Evolutionary conservation across 2,888 invertebrate genomes (phyloP).

Genomic region (Sympetrum striolatum): DNA sequence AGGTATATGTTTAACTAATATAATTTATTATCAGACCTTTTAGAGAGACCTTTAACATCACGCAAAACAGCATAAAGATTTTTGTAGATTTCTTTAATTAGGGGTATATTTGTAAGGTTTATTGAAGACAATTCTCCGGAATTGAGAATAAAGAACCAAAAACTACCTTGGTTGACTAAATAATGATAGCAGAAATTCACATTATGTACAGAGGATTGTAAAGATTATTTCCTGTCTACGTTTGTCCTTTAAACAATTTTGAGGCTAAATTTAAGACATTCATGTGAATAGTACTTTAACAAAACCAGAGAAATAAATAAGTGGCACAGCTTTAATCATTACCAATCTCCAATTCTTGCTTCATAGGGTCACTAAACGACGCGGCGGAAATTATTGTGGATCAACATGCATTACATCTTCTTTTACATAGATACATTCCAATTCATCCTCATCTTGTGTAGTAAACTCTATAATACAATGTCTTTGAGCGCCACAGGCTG

Average conservation of each 20-base stretch:
- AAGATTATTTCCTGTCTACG: background rate
- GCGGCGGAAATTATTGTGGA: background rate
- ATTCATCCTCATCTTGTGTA: conserved; percentile 73
- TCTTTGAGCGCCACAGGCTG: conserved; percentile 98
- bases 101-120: background rate
- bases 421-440: background rate
- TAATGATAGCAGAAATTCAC: background rate
- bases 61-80: background rate
- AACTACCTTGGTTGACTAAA: background rate
- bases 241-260: background rate
- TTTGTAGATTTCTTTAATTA: background rate
- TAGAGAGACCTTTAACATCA: background rate
- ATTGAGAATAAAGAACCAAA: background rate
- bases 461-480: conserved; percentile 97
- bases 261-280: background rate
- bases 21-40: background rate
- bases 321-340: background rate
- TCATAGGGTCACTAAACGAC: background rate
- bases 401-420: background rate
- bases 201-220: background rate
- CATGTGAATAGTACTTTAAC: background rate
- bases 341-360: background rate
- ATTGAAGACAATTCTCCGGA: background rate
- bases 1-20: background rate
- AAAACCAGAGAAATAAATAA: conserved; percentile 17